Base-by-base conservation (phyloP, 2,888 invertebrate genomes). In the Erebia ligea region DNA sequence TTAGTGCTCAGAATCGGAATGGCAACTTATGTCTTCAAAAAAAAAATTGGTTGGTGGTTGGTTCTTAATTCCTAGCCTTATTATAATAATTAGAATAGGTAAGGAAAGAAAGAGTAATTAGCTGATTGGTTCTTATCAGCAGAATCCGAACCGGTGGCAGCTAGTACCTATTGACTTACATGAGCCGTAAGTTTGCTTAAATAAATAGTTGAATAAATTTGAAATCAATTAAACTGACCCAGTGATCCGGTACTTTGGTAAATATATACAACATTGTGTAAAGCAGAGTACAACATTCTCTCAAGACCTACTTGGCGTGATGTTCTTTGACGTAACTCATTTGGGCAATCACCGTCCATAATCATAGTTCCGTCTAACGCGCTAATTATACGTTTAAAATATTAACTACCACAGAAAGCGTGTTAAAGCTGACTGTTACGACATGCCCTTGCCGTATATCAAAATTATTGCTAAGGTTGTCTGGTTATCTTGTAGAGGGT, bases 301-400 rank as follows among this genome's bases (percentile, higher is more conserved):
- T 25, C 25, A 25, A 25, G 2, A 25, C 34, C 34, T 34, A 34
- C 0, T 6, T 34, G 34, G 21, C 62, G 21, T 9, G 21, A 45
- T 21, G 19, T 17, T 45, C 19, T 62, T 15, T 21, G 19, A 45
- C n/a, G 17, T 62, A 68, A 71, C 66, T 71, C 66, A 73, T 71
- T 54, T 68, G 34, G 71, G 71, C 65, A 68, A 73, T 73, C 73
- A 45, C 66, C 19, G 52, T 67, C 62, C 65, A 66, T 73, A 70
- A 70, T 68, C 62, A 54, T 66, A 67, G 59, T 56, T 56, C 66
- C 66, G 56, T 68, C 68, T 73, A 70, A 70, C 65, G 21, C 73
- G 70, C 50, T 73, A 73, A 73, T 73, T 71, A 73, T 45, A 45
- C 68, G 68, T 71, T 71, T 73, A 69, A 71, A 73, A 66, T 68